Base-by-base conservation (phyloP, 2,888 invertebrate species). In the Volucella zonaria region DNA sequence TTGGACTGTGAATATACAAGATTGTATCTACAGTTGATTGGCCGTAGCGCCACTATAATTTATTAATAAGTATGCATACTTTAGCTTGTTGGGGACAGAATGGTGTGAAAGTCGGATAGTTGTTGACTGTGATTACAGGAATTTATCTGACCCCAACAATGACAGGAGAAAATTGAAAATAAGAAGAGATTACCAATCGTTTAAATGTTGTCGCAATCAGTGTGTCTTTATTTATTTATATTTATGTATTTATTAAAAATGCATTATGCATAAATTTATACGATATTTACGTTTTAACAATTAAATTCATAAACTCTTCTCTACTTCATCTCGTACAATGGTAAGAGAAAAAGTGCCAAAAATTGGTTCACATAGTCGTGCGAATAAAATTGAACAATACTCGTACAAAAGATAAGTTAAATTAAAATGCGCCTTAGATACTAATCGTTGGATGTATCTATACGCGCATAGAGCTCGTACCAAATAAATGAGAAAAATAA, bases 391-490 rank as follows among this genome's bases (percentile, higher is more conserved):
- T 14, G 52, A 18, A 11, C 18, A 47, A 11, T 31, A n/a, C n/a
- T n/a, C n/a, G n/a, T n/a, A 38, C 59, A 61, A 42, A 68, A 52
- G 8, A 52, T 76, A 52, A 66, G 42, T 66, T 76, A 67, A 74
- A 66, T 58, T 67, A 56, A 67, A 52, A 40, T 18, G 38, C 23
- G 1, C 1, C 62, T 79, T 68, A 64, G 42, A 56, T 49, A 68
- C 82, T 79, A 82, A 79, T 82, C 82, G 79, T 82, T 82, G 79
- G 82, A 82, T 79, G 56, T 56, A 68, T 78, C 58, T 58, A 78
- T 58, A 58, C 43, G 64, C 64, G 71, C 43, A 58, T 43, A 64
- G 51, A 56, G 62, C 68, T 51, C 18, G 58, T 62, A 62, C 9
- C 58, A 61, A 12, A 31, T 12, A 15, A 54, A 74, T 40, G 9